These are phyloP conservation scores for Diacarnus erythraeanus DNA, from an alignment of 37 sponge, comb jelly and placozoan species.

Conservation along the genomic window DNA sequence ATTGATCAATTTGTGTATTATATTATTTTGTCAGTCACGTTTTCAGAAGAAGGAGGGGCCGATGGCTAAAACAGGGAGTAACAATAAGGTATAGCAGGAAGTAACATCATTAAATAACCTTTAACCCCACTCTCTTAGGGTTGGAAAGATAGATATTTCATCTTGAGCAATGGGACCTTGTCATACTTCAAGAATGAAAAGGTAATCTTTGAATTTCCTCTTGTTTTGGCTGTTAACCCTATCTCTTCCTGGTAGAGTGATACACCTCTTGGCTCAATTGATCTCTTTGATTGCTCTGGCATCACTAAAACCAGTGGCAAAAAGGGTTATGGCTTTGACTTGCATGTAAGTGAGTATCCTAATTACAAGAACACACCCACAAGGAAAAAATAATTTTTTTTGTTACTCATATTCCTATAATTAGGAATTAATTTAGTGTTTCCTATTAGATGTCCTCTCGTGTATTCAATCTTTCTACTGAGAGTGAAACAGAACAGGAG, in stretches of 20 bases:
- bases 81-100: constrained; percentile 31
- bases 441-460: constrained; percentile 41
- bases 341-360: constrained; percentile 43
- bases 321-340: constrained; percentile 56
- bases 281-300: constrained; percentile 21
- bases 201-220: background rate
- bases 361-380: too few relatives aligned
- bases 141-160: constrained; percentile 67
- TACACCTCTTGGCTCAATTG: constrained; percentile 27
- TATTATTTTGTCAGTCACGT: background rate
- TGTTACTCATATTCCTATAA: too few relatives aligned
- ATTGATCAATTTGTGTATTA: too few relatives aligned
- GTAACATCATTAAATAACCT: too few relatives aligned
- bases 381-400: too few relatives aligned
- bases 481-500: constrained; percentile 15
- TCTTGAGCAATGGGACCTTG: constrained; percentile 52
- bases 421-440: background rate
- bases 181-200: constrained; percentile 56
- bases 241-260: background rate
- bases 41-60: constrained; percentile 46
- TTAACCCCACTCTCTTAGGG: constrained; percentile 31
- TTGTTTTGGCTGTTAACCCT: background rate
- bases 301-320: constrained; percentile 4
- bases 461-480: constrained; percentile 40
- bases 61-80: constrained; percentile 53